Evolutionary conservation across 2,797 vertebrate species (phyloP).

Genomic region (Rhinichthys osculus): DNA sequence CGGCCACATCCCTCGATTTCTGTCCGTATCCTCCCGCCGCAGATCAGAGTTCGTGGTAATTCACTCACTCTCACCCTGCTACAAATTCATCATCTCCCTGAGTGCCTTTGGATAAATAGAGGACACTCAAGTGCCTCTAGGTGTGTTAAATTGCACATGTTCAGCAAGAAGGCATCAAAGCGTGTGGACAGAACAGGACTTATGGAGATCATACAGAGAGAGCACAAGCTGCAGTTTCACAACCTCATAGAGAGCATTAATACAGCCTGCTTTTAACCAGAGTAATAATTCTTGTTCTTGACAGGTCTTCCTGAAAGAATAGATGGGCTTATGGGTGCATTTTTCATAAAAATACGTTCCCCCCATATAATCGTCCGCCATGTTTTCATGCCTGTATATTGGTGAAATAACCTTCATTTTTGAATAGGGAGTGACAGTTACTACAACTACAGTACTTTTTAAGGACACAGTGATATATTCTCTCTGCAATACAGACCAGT

Average conservation of each 20-base stretch:
- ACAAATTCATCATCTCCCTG: slow-evolving; percentile 35
- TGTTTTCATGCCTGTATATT: neutral
- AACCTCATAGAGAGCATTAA: neutral
- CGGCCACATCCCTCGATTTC: neutral
- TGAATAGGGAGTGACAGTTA: neutral
- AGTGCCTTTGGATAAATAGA: slow-evolving; percentile 36
- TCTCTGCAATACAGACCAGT: neutral
- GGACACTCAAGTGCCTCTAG: slow-evolving; percentile 26
- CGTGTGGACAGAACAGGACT: slow-evolving; percentile 16
- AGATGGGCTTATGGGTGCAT: neutral
- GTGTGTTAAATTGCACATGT: slow-evolving; percentile 38
- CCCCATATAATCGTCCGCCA: too few species aligned
- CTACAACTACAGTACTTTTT: neutral
- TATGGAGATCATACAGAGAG: slow-evolving; percentile 27
- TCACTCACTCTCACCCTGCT: slow-evolving; percentile 17
- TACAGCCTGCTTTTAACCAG: slow-evolving; percentile 20
- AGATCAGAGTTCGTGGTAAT: slow-evolving; percentile 32
- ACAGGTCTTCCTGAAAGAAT: slow-evolving; percentile 19
- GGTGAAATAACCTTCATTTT: neutral
- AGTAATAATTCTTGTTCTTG: slow-evolving; percentile 7
- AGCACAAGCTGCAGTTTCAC: slow-evolving; percentile 5
- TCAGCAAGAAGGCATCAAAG: slow-evolving; percentile 20
- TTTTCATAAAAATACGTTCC: neutral
- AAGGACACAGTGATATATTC: neutral
- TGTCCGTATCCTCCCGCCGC: neutral